phyloP scores from a whole-genome alignment of 1,140 invertebrate genomes.

The Alviniconcha marisindica region DNA sequence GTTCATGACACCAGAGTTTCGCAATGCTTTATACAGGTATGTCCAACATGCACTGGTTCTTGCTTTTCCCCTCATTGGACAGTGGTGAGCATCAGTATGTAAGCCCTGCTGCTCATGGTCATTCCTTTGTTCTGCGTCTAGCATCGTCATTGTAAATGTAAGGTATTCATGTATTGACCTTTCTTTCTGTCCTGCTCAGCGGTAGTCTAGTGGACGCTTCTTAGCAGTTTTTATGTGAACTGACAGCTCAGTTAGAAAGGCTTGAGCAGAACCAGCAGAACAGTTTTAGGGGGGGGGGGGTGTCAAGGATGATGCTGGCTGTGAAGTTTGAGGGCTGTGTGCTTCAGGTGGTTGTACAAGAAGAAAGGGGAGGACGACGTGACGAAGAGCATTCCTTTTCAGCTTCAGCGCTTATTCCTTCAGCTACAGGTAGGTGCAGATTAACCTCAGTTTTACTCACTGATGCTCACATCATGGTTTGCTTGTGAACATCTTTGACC shows the following conservation, averaged over 20 bases:
- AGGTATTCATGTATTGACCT: too few relatives aligned
- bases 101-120: too few relatives aligned
- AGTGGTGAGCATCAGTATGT: too few relatives aligned
- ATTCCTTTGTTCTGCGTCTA: too few relatives aligned
- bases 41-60: not conserved
- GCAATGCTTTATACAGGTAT: constrained; percentile 90
- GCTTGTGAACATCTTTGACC: not conserved
- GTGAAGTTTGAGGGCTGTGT: not conserved
- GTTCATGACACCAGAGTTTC: constrained; percentile 96
- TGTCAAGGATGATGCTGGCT: not conserved
- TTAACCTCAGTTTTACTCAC: not conserved
- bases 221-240: too few relatives aligned
- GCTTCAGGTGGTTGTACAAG: constrained; percentile 85
- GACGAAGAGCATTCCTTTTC: constrained; percentile 88
- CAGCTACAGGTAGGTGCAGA: constrained; percentile 83
- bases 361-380: constrained; percentile 76
- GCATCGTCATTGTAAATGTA: too few relatives aligned
- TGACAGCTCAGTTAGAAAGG: too few relatives aligned
- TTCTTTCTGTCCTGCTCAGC: too few relatives aligned
- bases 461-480: not conserved
- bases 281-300: too few relatives aligned
- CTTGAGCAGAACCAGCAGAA: too few relatives aligned
- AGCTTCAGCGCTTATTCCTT: constrained; percentile 92
- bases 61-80: too few relatives aligned
- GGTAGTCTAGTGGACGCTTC: too few relatives aligned